Evolutionary conservation across 1,140 invertebrate species (phyloP).

Genomic region (Sycophila sp.): DNA sequence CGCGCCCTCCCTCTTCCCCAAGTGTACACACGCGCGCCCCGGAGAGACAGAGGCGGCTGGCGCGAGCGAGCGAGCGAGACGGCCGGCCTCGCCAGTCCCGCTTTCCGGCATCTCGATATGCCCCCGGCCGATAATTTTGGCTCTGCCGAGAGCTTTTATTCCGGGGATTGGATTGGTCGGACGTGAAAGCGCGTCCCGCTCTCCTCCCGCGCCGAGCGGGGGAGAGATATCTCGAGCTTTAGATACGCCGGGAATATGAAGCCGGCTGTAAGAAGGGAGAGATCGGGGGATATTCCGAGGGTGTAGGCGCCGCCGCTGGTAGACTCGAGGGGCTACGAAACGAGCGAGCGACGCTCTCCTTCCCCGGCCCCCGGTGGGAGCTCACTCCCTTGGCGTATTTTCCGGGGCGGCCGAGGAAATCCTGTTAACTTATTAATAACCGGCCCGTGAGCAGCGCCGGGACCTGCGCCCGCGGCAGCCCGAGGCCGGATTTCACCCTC

Average conservation of each 20-base stretch:
- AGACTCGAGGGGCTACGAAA: slow-evolving; percentile 45
- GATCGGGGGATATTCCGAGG: slow-evolving; percentile 11
- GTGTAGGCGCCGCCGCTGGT: slow-evolving; percentile 37
- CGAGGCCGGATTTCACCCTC: slow-evolving; percentile 21
- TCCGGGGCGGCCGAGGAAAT: slow-evolving; percentile 50
- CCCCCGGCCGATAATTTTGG: slow-evolving; percentile 38
- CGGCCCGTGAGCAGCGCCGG: slow-evolving; percentile 39
- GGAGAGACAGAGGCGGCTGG: neutral
- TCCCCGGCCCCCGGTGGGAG: slow-evolving; percentile 50
- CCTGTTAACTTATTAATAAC: slow-evolving; percentile 58
- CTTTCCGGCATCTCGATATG: slow-evolving; percentile 20
- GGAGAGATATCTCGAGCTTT: slow-evolving; percentile 35
- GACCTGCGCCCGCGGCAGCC: slow-evolving; percentile 38
- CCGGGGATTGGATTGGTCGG: slow-evolving; percentile 38
- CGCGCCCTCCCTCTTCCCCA: too few relatives aligned
- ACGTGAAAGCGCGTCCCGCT: slow-evolving; percentile 19
- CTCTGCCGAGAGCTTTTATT: slow-evolving; percentile 41
- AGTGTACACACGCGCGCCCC: neutral
- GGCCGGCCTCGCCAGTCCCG: neutral
- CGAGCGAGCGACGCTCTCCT: slow-evolving; percentile 42
- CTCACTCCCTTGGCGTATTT: slow-evolving; percentile 44
- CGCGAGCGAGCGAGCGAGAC: neutral
- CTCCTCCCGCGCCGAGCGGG: slow-evolving; percentile 38
- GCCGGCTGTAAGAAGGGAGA: slow-evolving; percentile 35
- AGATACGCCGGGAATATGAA: slow-evolving; percentile 40